A percentile compares a stretch with the other conserved stretches of the same genome.
Conservation (phyloP, 37 sponge, comb jelly and placozoan species). For the Dysidea cf. avara region DNA sequence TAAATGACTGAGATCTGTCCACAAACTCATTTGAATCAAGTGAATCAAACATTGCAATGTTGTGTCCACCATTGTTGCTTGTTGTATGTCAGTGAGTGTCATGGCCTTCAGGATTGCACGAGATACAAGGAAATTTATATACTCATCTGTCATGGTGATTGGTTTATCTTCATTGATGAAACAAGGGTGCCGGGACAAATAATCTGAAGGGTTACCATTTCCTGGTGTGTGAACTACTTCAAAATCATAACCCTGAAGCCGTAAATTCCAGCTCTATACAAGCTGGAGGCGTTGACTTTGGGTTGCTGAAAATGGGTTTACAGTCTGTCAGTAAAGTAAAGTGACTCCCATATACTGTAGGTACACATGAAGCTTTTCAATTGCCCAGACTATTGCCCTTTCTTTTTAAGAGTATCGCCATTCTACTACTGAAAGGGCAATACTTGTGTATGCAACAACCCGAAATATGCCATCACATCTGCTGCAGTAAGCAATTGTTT, state of each 20-base stretch:
- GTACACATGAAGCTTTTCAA: constrained; percentile 2
- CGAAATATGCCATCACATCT: constrained; percentile 37
- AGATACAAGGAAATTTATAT: constrained; percentile 12
- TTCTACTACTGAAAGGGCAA: constrained; percentile 13
- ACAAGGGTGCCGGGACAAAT: constrained; percentile 35
- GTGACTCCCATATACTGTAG: not conserved
- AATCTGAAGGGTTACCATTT: constrained; percentile 39
- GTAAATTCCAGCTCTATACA: constrained; percentile 44
- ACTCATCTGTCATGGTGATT: constrained; percentile 8
- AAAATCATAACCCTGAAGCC: constrained; percentile 46
- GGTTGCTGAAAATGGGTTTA: constrained; percentile 21
- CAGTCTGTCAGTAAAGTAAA: constrained; percentile 33
- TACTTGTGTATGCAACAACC: constrained; percentile 46
- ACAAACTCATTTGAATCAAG: not conserved
- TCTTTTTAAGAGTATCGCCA: too few relatives aligned
- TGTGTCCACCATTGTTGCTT: constrained; percentile 14
- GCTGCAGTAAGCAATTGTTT: constrained; percentile 41
- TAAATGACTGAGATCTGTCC: not conserved
- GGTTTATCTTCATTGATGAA: not conserved
- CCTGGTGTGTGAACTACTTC: constrained; percentile 37
- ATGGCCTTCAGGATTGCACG: constrained; percentile 42
- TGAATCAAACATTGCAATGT: constrained; percentile 11
- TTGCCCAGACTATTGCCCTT: too few relatives aligned
- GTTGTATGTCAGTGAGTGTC: constrained; percentile 27
- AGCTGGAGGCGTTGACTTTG: constrained; percentile 53